These are phyloP conservation scores for Phymatocera aterrima DNA, from an alignment of 2,888 invertebrate genomes.

Conservation along the genomic window DNA sequence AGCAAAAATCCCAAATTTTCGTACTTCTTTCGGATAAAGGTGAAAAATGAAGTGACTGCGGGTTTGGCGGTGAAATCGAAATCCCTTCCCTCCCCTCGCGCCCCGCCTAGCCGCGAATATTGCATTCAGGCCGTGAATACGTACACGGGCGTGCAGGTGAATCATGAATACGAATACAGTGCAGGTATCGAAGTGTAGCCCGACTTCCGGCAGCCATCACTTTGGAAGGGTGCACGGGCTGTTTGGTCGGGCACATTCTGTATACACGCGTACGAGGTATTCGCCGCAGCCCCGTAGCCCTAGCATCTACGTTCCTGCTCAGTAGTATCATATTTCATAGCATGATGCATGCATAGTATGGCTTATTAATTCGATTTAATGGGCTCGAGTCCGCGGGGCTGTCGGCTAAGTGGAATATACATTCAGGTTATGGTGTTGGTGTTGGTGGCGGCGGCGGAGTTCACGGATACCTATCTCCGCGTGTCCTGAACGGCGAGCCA, in stretches of 20 bases:
- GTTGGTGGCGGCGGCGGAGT: background rate
- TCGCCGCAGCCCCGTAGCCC: constrained; percentile 53
- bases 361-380: constrained; percentile 72
- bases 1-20: too few relatives aligned
- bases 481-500: background rate
- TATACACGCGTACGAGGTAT: too few relatives aligned
- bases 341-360: constrained; percentile 69
- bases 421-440: constrained; percentile 17
- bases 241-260: background rate
- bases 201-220: constrained; percentile 38
- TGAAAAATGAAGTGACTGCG: background rate
- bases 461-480: background rate
- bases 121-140: background rate
- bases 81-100: too few relatives aligned
- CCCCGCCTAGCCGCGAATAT: too few relatives aligned
- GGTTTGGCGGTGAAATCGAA: background rate
- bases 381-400: constrained; percentile 62
- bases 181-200: background rate
- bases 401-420: constrained; percentile 44
- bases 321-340: constrained; percentile 69
- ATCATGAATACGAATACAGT: background rate
- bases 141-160: background rate
- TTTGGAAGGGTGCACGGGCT: constrained; percentile 36
- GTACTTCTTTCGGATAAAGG: too few relatives aligned
- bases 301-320: too few relatives aligned